These are phyloP conservation scores for Onychostoma macrolepis DNA, from an alignment of 2,113 vertebrate species.

Conservation along the genomic window DNA sequence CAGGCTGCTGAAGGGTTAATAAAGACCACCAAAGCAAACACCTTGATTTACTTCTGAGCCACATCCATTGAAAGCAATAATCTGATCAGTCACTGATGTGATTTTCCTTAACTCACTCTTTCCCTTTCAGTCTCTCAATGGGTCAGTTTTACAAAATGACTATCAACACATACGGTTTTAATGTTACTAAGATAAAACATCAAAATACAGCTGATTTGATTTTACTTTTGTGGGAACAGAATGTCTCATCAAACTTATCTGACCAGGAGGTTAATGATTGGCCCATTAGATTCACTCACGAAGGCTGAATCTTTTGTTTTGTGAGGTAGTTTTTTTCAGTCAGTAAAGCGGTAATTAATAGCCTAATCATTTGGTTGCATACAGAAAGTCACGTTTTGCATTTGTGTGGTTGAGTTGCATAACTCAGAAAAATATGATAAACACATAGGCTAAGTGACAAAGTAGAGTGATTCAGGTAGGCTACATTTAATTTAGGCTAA, in stretches of 20 bases:
- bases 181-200: neutral
- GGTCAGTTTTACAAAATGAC: neutral
- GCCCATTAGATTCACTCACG: conserved; percentile 16
- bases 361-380: neutral
- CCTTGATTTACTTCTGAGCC: neutral
- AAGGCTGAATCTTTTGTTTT: neutral
- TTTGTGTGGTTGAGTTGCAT: neutral
- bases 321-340: neutral
- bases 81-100: conserved; percentile 21
- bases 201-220: conserved; percentile 15
- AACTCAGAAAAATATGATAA: conserved; percentile 1
- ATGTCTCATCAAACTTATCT: conserved; percentile 44
- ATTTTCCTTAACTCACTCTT: conserved; percentile 8
- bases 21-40: conserved; percentile 7
- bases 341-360: neutral
- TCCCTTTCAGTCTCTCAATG: neutral
- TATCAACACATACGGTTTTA: neutral
- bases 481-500: neutral
- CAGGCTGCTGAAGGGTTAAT: neutral
- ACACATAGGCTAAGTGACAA: conserved; percentile 4
- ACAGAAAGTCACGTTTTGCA: neutral
- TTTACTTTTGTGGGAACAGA: conserved; percentile 26
- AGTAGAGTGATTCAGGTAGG: conserved; percentile 1
- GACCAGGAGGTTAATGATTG: conserved; percentile 34
- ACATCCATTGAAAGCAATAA: conserved; percentile 9